These are phyloP conservation scores for Pituophis catenifer DNA, from an alignment of 2,113 vertebrate genomes.

Conservation along the genomic window DNA sequence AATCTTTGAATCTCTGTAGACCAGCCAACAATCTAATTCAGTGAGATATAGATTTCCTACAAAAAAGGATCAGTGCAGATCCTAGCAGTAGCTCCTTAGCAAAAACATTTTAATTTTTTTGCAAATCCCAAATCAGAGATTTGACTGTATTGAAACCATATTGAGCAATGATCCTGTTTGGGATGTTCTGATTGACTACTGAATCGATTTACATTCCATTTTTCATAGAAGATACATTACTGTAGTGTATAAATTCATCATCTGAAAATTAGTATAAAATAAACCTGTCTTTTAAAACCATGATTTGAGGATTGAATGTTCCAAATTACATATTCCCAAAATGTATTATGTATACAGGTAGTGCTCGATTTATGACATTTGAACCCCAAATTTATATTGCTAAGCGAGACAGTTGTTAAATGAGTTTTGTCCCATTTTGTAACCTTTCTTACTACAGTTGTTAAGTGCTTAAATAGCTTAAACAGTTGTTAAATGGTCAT, in stretches of 20 bases:
- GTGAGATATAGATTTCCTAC: neutral
- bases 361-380: no score
- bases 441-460: no score
- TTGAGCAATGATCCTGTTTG: neutral
- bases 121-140: neutral
- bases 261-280: neutral
- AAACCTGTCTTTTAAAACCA: neutral
- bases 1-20: neutral
- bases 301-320: neutral
- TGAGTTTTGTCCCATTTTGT: no score
- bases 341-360: neutral
- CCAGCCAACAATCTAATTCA: neutral
- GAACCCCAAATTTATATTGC: no score
- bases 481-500: no score
- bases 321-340: neutral
- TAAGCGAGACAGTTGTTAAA: no score
- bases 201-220: neutral
- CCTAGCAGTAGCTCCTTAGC: neutral
- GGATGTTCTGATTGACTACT: neutral
- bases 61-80: neutral
- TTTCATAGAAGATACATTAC: neutral
- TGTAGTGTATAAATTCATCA: neutral
- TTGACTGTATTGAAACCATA: neutral
- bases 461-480: no score
- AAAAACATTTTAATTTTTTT: neutral